Percentiles rank a stretch among this genome's conserved stretches.
Evolutionary conservation across 2,888 invertebrate species (phyloP).

Genomic region (Mactromeris polynyma): DNA sequence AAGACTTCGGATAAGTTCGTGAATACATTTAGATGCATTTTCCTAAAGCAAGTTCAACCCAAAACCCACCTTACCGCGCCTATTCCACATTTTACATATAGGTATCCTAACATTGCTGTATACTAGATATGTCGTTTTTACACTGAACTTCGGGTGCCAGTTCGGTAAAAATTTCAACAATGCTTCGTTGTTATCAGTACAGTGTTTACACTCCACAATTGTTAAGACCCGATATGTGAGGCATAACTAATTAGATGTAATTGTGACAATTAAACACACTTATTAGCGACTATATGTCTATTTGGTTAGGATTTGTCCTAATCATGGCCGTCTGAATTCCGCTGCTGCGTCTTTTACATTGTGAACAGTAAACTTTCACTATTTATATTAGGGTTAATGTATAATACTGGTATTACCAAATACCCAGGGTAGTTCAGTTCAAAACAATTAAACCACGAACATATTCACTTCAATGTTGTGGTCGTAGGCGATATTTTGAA

Average conservation of each 20-base stretch:
- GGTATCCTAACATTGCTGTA: too few species aligned
- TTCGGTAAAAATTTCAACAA: neutral
- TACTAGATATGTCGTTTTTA: too few species aligned
- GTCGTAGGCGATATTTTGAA: too few species aligned
- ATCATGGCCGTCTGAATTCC: neutral
- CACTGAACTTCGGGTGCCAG: too few species aligned
- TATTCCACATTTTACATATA: too few species aligned
- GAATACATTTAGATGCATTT: too few species aligned
- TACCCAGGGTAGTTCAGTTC: neutral
- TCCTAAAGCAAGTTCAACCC: too few species aligned
- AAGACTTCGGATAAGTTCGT: too few species aligned
- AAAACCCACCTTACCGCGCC: too few species aligned
- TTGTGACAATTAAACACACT: neutral
- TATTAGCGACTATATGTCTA: neutral
- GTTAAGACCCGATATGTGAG: neutral
- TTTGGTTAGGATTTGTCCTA: neutral
- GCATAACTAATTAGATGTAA: neutral
- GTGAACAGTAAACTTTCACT: too few species aligned
- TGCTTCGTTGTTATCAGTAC: neutral
- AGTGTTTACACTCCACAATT: neutral
- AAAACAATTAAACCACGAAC: conserved; percentile 3
- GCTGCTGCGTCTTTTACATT: neutral
- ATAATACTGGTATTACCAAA: neutral
- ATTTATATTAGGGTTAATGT: too few species aligned
- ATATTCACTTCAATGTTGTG: too few species aligned